These are phyloP conservation scores for Bemisia tabaci DNA, from an alignment of 1,140 invertebrate genomes.

Conservation along the genomic window DNA sequence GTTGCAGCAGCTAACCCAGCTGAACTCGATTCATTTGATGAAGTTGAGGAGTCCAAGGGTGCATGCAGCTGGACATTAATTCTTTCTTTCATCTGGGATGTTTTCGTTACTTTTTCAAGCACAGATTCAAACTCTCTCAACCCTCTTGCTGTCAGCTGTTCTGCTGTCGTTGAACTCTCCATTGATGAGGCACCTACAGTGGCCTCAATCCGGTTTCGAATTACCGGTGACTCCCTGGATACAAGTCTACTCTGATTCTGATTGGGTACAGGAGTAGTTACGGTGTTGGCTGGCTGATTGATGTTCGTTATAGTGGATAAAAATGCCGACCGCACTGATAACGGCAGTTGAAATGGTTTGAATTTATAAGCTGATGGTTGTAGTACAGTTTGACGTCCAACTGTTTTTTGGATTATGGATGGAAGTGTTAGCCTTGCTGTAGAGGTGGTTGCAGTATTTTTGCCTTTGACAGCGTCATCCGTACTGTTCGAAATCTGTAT, in stretches of 20 bases:
- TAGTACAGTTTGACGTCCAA: slow-evolving; percentile 12
- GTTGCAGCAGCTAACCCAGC: neutral
- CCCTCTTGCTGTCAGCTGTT: slow-evolving; percentile 63
- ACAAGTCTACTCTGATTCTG: neutral
- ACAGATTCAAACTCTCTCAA: slow-evolving; percentile 68
- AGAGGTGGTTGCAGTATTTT: slow-evolving; percentile 3
- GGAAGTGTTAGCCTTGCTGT: slow-evolving; percentile 7
- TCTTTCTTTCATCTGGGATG: slow-evolving; percentile 41
- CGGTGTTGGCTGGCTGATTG: neutral
- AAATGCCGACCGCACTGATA: neutral
- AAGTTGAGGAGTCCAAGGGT: neutral
- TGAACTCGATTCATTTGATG: neutral
- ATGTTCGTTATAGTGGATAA: neutral
- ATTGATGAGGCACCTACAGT: neutral
- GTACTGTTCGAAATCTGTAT: neutral
- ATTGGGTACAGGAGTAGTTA: neutral
- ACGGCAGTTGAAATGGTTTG: neutral
- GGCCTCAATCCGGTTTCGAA: neutral
- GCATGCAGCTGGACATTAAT: slow-evolving; percentile 25
- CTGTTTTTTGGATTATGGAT: slow-evolving; percentile 12
- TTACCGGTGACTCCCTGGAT: neutral
- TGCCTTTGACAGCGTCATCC: slow-evolving; percentile 7
- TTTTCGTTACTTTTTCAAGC: slow-evolving; percentile 47
- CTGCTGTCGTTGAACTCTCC: slow-evolving; percentile 44
- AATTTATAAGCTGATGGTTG: slow-evolving; percentile 1